Percentiles rank a stretch among this genome's conserved stretches.
phyloP scores from a whole-genome alignment of 2,113 vertebrate species.

The Spilogale gracilis region DNA sequence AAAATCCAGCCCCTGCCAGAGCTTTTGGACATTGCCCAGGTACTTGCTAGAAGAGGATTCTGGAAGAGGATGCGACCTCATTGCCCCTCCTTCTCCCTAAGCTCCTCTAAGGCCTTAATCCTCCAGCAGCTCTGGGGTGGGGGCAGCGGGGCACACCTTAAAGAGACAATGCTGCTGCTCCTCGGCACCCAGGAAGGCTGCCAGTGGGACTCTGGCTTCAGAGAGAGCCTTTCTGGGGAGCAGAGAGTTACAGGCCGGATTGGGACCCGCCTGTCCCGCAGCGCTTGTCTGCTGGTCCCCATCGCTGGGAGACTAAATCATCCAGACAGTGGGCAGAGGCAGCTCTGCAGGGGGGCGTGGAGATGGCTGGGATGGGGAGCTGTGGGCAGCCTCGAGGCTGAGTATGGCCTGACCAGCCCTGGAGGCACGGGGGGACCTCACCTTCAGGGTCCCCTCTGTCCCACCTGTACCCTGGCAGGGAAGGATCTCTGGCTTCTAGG shows the following conservation, averaged over 20 bases:
- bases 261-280: not conserved
- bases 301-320: not conserved
- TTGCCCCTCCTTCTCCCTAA: not conserved
- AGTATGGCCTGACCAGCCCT: rapidly evolving
- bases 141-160: not conserved
- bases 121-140: not conserved
- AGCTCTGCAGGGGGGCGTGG: rapidly evolving
- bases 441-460: not conserved
- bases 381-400: not conserved
- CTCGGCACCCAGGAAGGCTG: rapidly evolving
- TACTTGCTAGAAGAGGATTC: not conserved
- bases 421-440: no score
- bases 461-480: not conserved
- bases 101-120: constrained; percentile 58
- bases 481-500: not conserved
- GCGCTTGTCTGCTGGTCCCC: rapidly evolving
- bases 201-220: not conserved
- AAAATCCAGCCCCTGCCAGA: not conserved
- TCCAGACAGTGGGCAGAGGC: not conserved
- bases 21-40: not conserved
- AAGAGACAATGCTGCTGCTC: constrained; percentile 46
- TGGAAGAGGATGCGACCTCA: not conserved
- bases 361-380: not conserved
- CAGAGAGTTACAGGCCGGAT: not conserved
- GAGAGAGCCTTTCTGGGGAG: not conserved